phyloP scores from a whole-genome alignment of 2,888 invertebrate genomes.

The Holacanthella duospinosa region DNA sequence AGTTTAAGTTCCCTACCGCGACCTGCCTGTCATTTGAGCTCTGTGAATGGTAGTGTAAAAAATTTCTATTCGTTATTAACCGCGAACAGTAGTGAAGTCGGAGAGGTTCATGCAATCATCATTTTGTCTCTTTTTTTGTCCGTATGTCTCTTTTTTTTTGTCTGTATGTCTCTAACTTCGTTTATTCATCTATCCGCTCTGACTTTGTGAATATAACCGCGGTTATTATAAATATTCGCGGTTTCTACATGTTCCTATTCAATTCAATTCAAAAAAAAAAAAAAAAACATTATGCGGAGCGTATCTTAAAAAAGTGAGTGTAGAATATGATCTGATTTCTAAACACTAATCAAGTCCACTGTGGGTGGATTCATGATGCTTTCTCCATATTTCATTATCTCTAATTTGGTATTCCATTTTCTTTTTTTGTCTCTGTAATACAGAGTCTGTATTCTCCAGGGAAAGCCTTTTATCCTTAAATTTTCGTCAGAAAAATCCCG shows the following conservation, averaged over 20 bases:
- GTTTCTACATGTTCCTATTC: too few relatives aligned
- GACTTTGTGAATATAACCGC: too few relatives aligned
- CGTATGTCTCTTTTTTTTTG: neutral
- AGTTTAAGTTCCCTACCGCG: neutral
- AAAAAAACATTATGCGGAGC: neutral
- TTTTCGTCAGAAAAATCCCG: neutral
- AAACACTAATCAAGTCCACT: neutral
- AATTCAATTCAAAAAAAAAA: too few relatives aligned
- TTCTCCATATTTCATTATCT: neutral
- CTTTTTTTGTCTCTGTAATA: neutral
- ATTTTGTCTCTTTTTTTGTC: neutral
- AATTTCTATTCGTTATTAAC: too few relatives aligned
- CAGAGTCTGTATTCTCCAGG: neutral
- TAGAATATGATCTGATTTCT: neutral
- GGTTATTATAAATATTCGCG: too few relatives aligned
- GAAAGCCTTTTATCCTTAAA: neutral
- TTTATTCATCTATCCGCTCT: too few relatives aligned
- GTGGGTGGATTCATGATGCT: neutral
- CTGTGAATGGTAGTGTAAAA: neutral
- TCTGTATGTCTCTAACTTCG: too few relatives aligned
- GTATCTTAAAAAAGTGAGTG: neutral
- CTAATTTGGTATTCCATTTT: neutral
- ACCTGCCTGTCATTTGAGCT: neutral
- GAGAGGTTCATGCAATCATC: too few relatives aligned
- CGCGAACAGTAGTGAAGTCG: too few relatives aligned